These are phyloP conservation scores for Cenopis cana DNA, from an alignment of 2,888 invertebrate genomes.

Conservation along the genomic window DNA sequence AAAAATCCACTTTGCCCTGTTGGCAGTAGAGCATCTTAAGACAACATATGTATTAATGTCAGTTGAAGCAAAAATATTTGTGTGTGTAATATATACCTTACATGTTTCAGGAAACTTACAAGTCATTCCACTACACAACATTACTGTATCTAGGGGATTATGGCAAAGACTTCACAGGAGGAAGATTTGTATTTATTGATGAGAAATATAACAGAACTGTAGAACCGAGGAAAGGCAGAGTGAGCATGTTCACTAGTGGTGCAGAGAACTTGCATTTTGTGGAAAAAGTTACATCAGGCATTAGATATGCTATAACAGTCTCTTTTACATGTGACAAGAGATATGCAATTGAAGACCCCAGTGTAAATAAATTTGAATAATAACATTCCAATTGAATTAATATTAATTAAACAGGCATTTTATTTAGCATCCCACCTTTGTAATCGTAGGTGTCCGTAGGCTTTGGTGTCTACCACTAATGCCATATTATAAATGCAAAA, in stretches of 20 bases:
- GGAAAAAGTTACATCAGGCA: slow-evolving; percentile 91
- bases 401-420: slow-evolving; percentile 5
- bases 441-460: too few relatives aligned
- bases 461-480: too few relatives aligned
- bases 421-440: neutral
- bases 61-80: slow-evolving; percentile 6
- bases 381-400: slow-evolving; percentile 49
- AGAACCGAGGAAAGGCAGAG: slow-evolving; percentile 91
- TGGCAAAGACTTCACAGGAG: slow-evolving; percentile 91
- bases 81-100: too few relatives aligned
- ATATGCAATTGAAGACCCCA: slow-evolving; percentile 87
- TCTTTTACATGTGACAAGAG: slow-evolving; percentile 93
- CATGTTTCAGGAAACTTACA: slow-evolving; percentile 90
- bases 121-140: slow-evolving; percentile 94
- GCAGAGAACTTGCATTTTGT: slow-evolving; percentile 93
- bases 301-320: slow-evolving; percentile 92
- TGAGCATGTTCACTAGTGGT: slow-evolving; percentile 95
- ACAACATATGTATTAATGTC: neutral
- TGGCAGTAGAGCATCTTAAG: neutral
- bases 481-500: too few relatives aligned
- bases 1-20: neutral
- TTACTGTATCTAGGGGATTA: slow-evolving; percentile 92
- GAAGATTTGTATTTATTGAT: slow-evolving; percentile 92
- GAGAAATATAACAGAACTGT: slow-evolving; percentile 87
- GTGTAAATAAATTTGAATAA: slow-evolving; percentile 59